phyloP scores from a whole-genome alignment of 2,113 vertebrate genomes.

The Alexandromys fortis region DNA sequence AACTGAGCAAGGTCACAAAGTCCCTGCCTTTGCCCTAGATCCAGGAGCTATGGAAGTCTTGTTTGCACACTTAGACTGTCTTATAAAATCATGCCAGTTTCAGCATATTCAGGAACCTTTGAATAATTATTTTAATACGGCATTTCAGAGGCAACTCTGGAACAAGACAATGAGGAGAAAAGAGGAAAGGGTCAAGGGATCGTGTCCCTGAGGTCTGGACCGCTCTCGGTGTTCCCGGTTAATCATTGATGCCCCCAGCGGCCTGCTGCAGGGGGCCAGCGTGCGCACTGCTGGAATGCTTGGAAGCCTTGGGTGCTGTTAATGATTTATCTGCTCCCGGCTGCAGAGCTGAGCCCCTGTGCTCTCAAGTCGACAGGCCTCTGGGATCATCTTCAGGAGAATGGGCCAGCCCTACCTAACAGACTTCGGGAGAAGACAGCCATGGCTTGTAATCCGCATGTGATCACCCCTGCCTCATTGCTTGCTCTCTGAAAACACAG shows the following conservation, averaged over 20 bases:
- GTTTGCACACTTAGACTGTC: not conserved
- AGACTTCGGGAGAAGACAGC: not conserved
- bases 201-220: slow-evolving; percentile 27
- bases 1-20: slow-evolving; percentile 29
- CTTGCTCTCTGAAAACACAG: slow-evolving; percentile 24
- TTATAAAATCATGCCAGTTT: not conserved
- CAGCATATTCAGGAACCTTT: slow-evolving; percentile 18
- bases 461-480: not conserved
- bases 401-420: not conserved
- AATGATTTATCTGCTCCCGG: slow-evolving; percentile 69
- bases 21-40: slow-evolving; percentile 9
- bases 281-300: slow-evolving; percentile 67
- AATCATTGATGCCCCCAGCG: slow-evolving; percentile 67
- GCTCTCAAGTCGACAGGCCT: not conserved
- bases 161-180: slow-evolving; percentile 12
- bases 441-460: not conserved
- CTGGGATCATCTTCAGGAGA: not conserved
- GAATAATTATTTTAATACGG: slow-evolving; percentile 30
- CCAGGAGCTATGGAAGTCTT: not conserved
- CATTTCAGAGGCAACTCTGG: slow-evolving; percentile 26
- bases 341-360: not conserved
- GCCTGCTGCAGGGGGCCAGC: slow-evolving; percentile 65
- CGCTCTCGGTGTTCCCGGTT: slow-evolving; percentile 39
- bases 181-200: not conserved
- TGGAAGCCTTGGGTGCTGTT: slow-evolving; percentile 19